Evolutionary conservation across 2,888 invertebrate species (phyloP).

Genomic region (Torymus auratus): DNA sequence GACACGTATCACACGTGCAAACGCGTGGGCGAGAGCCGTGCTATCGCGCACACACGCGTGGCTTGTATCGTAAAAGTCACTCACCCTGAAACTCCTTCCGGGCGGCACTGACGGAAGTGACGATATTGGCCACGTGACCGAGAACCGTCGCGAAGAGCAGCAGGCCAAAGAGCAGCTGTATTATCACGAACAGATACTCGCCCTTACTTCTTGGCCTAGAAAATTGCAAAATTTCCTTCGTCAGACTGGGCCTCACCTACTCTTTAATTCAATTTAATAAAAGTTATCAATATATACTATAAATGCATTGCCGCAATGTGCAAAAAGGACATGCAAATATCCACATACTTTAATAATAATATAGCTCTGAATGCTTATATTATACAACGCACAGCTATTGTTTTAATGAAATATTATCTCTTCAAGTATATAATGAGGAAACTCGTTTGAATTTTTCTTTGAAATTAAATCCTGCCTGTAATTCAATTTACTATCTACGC

Average conservation of each 20-base stretch:
- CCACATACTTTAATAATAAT: neutral
- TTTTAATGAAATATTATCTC: too few relatives aligned
- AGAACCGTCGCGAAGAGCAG: slow-evolving; percentile 96
- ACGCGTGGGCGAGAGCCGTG: neutral
- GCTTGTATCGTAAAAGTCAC: slow-evolving; percentile 66
- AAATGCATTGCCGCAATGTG: too few relatives aligned
- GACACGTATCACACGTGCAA: neutral
- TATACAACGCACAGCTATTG: too few relatives aligned
- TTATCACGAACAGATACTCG: slow-evolving; percentile 96
- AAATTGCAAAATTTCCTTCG: slow-evolving; percentile 50
- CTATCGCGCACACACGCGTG: neutral
- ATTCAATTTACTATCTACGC: too few relatives aligned
- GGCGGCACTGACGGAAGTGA: slow-evolving; percentile 97
- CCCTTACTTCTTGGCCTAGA: slow-evolving; percentile 91
- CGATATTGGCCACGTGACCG: slow-evolving; percentile 98
- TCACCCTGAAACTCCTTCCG: slow-evolving; percentile 99
- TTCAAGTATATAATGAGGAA: too few relatives aligned
- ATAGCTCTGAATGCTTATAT: neutral
- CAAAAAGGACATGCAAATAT: too few relatives aligned
- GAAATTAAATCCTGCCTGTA: too few relatives aligned
- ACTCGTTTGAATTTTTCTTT: too few relatives aligned
- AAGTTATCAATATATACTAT: too few relatives aligned
- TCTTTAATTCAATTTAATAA: too few relatives aligned
- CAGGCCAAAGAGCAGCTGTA: slow-evolving; percentile 95
- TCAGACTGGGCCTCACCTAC: neutral